A percentile compares a stretch with the other conserved stretches of the same genome.
phyloP scores from a whole-genome alignment of 2,797 vertebrate species.

The Anabas testudineus region DNA sequence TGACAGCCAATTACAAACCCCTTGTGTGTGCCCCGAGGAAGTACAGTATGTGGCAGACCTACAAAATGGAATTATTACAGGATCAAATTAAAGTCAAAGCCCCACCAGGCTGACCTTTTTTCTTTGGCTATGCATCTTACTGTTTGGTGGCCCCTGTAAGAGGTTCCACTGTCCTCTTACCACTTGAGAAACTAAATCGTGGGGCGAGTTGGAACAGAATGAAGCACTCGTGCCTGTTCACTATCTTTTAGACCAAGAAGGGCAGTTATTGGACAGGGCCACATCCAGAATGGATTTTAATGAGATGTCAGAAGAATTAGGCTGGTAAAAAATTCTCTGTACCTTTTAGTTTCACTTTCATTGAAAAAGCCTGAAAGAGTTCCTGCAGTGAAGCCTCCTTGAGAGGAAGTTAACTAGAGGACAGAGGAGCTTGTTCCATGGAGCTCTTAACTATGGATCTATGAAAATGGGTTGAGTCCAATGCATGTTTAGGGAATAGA shows the following conservation, averaged over 20 bases:
- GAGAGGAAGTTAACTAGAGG: conserved; percentile 42
- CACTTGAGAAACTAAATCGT: conserved; percentile 15
- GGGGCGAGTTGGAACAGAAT: conserved; percentile 9
- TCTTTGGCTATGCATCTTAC: not conserved
- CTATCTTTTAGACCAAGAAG: conserved; percentile 35
- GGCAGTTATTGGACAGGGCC: conserved; percentile 48
- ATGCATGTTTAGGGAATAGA: not conserved
- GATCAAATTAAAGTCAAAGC: conserved; percentile 40
- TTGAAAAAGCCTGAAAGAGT: conserved; percentile 71
- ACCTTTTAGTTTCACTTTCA: conserved; percentile 64
- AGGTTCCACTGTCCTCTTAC: not conserved
- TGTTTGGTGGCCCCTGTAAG: conserved; percentile 1
- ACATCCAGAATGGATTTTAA: conserved; percentile 66
- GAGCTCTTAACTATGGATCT: conserved; percentile 32
- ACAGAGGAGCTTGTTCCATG: conserved; percentile 43
- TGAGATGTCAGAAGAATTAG: conserved; percentile 73
- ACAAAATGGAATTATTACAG: conserved; percentile 45
- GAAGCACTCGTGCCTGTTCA: not conserved
- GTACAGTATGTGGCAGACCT: conserved; percentile 19
- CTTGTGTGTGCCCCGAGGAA: conserved; percentile 20
- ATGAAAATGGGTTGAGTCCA: conserved; percentile 17
- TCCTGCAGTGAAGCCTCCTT: conserved; percentile 31
- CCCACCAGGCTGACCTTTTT: conserved; percentile 13
- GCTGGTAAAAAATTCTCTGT: conserved; percentile 44
- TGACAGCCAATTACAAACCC: conserved; percentile 41